Evolutionary conservation across 64 coral and sea anemone genomes (phyloP).

Genomic region (Actinia tenebrosa): DNA sequence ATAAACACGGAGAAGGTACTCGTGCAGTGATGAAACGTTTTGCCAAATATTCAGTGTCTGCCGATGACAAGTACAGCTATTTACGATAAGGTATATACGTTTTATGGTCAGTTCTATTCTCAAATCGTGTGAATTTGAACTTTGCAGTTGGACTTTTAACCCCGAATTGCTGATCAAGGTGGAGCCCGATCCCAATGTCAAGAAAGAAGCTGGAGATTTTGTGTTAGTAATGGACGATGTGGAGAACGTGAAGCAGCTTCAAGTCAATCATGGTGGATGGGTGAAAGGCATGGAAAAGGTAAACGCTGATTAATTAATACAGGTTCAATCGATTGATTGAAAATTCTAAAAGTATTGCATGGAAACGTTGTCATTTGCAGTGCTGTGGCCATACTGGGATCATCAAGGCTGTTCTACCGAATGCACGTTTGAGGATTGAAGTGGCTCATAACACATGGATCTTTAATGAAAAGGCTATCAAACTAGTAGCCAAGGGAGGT

Average conservation of each 20-base stretch:
- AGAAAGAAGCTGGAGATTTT: constrained; percentile 1
- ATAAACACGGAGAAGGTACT: too few relatives aligned
- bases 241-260: not conserved
- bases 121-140: not conserved
- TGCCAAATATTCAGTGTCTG: too few relatives aligned
- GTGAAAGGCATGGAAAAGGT: not conserved
- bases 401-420: constrained; percentile 1
- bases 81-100: too few relatives aligned
- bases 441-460: constrained; percentile 2
- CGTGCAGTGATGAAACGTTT: too few relatives aligned
- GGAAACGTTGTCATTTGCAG: not conserved
- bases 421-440: not conserved
- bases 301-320: not conserved
- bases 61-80: too few relatives aligned
- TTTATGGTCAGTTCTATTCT: too few relatives aligned
- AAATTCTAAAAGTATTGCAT: too few relatives aligned
- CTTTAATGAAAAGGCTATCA: not conserved
- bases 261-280: constrained; percentile 4
- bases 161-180: not conserved
- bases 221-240: constrained; percentile 7
- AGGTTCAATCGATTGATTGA: not conserved
- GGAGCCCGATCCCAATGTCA: not conserved
- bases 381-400: not conserved
- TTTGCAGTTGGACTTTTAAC: not conserved
- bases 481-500: constrained; percentile 4